Evolutionary conservation across 2,797 vertebrate species (phyloP).

Genomic region (Carapus acus): DNA sequence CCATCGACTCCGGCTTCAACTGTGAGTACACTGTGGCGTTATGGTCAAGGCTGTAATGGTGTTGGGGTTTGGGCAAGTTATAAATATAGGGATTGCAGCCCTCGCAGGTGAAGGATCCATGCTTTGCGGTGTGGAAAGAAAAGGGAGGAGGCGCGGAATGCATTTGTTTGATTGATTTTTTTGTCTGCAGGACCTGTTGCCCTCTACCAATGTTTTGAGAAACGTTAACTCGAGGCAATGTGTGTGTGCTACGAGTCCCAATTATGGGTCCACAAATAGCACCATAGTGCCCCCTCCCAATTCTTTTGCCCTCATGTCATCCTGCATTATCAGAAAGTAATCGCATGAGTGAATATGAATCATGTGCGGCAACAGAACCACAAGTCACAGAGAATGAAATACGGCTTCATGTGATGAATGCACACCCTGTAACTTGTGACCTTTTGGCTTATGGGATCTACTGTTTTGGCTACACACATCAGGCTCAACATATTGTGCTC

Average conservation of each 20-base stretch:
- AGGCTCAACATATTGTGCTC: no score
- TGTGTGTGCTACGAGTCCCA: background rate
- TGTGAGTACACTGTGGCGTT: constrained; percentile 80
- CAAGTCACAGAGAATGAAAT: no score
- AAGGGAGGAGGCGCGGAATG: background rate
- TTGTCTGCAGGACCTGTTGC: background rate
- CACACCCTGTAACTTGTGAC: no score
- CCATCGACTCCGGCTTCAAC: constrained; percentile 79
- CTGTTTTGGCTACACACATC: no score
- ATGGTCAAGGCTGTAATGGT: constrained; percentile 10
- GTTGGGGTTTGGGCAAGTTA: constrained; percentile 3
- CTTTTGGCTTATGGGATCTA: no score
- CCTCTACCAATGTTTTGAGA: constrained; percentile 6
- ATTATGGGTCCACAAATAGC: no score
- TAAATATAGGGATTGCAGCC: constrained; percentile 15
- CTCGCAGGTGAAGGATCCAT: constrained; percentile 8
- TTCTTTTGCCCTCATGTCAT: no score
- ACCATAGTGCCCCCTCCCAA: no score
- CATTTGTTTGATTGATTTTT: constrained; percentile 2
- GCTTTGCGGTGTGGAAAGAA: background rate
- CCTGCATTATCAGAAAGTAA: no score
- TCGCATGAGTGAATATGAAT: no score
- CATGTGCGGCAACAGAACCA: no score
- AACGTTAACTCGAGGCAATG: background rate
- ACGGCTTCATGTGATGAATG: no score